Conservation (phyloP, 2,113 vertebrate genomes). For the Tylochromis polylepis region DNA sequence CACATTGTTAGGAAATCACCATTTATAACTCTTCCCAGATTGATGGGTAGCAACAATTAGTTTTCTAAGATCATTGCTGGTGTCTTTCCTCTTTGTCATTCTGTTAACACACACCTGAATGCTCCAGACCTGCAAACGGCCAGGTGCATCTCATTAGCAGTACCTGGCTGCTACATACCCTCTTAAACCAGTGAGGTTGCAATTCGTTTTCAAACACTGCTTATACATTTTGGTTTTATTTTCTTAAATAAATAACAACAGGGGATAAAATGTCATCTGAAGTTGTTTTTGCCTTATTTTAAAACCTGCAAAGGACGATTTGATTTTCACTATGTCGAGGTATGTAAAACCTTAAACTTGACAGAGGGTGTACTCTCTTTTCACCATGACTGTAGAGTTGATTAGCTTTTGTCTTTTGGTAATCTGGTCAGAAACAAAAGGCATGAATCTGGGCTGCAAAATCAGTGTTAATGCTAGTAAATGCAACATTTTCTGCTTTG, state of each 20-base stretch:
- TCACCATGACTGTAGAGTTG: neutral
- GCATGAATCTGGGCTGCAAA: neutral
- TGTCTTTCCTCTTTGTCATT: neutral
- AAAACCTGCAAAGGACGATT: no score
- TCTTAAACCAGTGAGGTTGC: neutral
- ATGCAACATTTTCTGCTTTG: neutral
- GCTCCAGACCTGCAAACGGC: neutral
- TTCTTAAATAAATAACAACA: neutral
- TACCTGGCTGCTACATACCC: neutral
- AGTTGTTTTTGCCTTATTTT: neutral
- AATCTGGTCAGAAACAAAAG: neutral
- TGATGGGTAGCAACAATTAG: neutral
- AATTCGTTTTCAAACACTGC: neutral
- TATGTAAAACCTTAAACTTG: neutral
- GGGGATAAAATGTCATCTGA: neutral
- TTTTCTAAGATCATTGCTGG: neutral
- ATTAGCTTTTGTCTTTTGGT: neutral
- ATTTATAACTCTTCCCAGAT: neutral
- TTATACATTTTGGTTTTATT: neutral
- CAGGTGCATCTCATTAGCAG: neutral
- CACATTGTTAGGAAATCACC: neutral
- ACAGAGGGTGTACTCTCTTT: neutral
- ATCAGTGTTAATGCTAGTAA: neutral
- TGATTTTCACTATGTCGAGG: neutral
- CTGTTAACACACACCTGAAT: neutral